Conservation (phyloP, 2,113 vertebrate genomes). For the Tragelaphus imberbis region DNA sequence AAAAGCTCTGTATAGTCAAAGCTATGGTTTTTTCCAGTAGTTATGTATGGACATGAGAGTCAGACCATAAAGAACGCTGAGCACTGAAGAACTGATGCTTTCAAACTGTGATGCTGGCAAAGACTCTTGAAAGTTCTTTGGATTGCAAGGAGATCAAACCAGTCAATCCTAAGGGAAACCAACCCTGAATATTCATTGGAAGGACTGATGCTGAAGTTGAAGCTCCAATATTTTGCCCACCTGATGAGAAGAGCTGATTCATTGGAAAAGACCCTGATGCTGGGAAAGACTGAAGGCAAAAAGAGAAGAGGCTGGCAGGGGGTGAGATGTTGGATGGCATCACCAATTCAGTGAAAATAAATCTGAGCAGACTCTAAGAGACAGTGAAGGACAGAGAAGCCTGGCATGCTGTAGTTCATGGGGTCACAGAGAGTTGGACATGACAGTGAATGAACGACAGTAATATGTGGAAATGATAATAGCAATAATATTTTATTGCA, state of each 20-base stretch:
- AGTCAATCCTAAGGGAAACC: not conserved
- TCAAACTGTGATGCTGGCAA: not conserved
- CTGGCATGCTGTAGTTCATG: not conserved
- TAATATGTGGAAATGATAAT: not conserved
- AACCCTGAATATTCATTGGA: not conserved
- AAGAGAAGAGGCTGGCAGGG: not conserved
- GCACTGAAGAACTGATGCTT: not conserved
- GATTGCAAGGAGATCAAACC: not conserved
- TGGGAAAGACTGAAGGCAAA: not conserved
- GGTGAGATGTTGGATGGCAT: not conserved
- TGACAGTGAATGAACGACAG: not conserved
- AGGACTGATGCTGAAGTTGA: not conserved
- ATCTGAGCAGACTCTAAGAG: not conserved
- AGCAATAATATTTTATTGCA: not conserved
- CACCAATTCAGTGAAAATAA: not conserved
- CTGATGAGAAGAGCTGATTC: not conserved
- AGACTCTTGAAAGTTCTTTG: not conserved
- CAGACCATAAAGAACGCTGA: not conserved
- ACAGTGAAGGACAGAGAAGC: not conserved
- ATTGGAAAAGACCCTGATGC: not conserved
- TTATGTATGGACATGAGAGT: not conserved
- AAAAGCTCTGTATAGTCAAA: not conserved
- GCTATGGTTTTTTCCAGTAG: not conserved
- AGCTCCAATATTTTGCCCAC: not conserved
- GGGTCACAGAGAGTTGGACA: not conserved